Evolutionary conservation across 2,888 invertebrate species (phyloP), one percentile per base, ranked within the genome.

Genomic region (Scaptomyza reducta): DNA sequence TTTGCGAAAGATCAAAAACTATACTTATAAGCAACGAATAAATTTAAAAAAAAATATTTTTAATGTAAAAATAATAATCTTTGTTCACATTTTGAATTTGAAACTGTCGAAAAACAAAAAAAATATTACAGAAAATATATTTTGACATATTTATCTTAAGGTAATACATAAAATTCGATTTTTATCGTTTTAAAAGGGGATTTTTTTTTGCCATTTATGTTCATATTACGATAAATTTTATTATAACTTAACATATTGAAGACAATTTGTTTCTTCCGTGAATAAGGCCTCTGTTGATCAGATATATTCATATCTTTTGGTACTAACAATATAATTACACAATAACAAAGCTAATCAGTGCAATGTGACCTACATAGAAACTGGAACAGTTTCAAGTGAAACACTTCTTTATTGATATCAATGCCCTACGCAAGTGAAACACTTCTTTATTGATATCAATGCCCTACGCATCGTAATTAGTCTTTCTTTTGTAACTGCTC

Each of bases 391-490:
- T 51, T 41, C n/a, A 45, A 14, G n/a, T 50, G 47, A 41, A 25
- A 18, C 22, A 31, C 5, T 64, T 75, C 70, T 67, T 70, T 59
- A 76, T 54, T 55, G 69, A 67, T 71, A 51, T 31, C 55, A 44
- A 76, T 50, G 57, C 74, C 51, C 54, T 16, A 46, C 49, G 70
- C 73, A 76, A n/a, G n/a, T n/a, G n/a, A n/a, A 6, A 11, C 14
- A 46, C 5, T 64, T 75, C 70, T 67, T 70, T 59, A 76, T 54
- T 55, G 69, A 67, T 71, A 51, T 31, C 55, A 44, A 76, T 50
- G 57, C 74, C 51, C 54, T 16, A 46, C 49, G 70, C 73, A 76
- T 79, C 62, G n/a, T 35, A 65, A 85, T 66, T 18, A 33, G 35
- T 14, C 14, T 47, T 6, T 44, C 27, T 38, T 46, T 16, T 58